A percentile compares a stretch with the other conserved stretches of the same genome.
Evolutionary conservation across 2,797 vertebrate species (phyloP).

Genomic region (Macrochelys suwanniensis): DNA sequence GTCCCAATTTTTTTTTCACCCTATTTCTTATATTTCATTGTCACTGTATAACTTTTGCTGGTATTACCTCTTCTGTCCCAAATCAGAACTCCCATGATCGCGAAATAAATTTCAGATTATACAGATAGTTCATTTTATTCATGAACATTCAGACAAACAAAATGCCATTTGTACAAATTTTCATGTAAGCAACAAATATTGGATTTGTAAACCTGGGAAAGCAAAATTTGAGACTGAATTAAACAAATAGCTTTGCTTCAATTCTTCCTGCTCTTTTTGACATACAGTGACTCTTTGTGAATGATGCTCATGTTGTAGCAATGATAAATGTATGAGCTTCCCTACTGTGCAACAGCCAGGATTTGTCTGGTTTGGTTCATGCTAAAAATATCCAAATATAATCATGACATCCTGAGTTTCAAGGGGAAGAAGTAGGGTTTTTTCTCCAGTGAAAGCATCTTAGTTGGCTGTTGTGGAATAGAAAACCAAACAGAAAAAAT

Average conservation of each 20-base stretch:
- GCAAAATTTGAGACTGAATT: neutral
- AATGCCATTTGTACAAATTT: neutral
- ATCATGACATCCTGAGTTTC: neutral
- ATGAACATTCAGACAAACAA: neutral
- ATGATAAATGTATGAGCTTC: slow-evolving; percentile 34
- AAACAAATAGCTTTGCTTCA: neutral
- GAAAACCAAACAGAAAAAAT: slow-evolving; percentile 5
- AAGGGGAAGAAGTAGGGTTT: neutral
- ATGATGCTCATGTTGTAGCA: slow-evolving; percentile 8
- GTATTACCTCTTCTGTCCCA: neutral
- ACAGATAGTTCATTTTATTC: slow-evolving; percentile 1
- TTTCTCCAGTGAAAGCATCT: neutral
- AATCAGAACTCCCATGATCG: neutral
- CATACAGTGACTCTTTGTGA: neutral
- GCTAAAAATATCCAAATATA: slow-evolving; percentile 6
- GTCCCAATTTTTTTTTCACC: neutral
- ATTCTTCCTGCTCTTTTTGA: neutral
- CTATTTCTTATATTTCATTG: neutral
- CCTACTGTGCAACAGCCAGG: neutral
- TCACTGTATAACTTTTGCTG: neutral
- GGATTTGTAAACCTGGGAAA: neutral
- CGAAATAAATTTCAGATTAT: neutral
- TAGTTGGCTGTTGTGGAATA: neutral
- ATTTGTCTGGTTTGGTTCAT: neutral
- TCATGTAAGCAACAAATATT: neutral